phyloP scores from a whole-genome alignment of 2,113 vertebrate genomes.

The Ceuthmochares aereus region DNA sequence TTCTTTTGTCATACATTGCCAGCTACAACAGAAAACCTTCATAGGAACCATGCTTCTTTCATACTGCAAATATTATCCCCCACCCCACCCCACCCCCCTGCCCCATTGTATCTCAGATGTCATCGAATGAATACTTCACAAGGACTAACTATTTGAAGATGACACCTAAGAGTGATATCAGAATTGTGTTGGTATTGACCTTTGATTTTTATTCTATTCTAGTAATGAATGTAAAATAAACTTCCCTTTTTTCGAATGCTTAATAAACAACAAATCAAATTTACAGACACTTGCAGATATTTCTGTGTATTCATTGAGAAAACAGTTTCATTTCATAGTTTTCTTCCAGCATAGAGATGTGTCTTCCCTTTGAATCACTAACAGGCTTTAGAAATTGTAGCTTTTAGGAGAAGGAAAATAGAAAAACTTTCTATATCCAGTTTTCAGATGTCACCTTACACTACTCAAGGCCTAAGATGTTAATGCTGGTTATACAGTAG shows the following conservation, averaged over 20 bases:
- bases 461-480: background rate
- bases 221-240: background rate
- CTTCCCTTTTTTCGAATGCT: background rate
- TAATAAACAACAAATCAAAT: background rate
- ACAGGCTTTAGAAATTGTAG: background rate
- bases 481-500: constrained; percentile 1
- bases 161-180: background rate
- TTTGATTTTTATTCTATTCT: background rate
- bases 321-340: background rate
- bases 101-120: background rate
- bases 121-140: background rate
- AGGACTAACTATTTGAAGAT: background rate
- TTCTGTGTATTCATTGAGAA: background rate
- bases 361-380: background rate
- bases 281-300: background rate
- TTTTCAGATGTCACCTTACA: background rate
- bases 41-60: background rate
- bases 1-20: background rate
- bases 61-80: background rate
- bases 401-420: background rate
- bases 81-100: no score
- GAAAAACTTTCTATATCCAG: background rate
- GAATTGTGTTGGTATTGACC: background rate
- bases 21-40: background rate
- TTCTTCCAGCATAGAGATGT: background rate